Base-by-base conservation (phyloP, 1,140 invertebrate genomes). In the Heliconius hermathena region DNA sequence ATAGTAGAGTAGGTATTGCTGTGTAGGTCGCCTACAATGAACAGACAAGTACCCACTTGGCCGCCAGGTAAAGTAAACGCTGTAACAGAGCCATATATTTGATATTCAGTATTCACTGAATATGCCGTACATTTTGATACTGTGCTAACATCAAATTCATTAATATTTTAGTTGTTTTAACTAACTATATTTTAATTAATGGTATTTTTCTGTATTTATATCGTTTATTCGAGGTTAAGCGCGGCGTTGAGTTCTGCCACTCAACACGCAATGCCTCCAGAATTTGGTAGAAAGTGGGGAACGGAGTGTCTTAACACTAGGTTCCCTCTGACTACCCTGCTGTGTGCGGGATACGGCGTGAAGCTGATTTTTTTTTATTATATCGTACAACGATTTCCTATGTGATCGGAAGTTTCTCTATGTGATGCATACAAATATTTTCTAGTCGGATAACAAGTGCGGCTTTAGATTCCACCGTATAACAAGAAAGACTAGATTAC, bases 51-150 rank as follows among this genome's bases (percentile, higher is more conserved):
- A 78, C 83, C 76, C 82, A 84, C 82, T 84, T 82, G 78, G 54
- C 79, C 81, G 77, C 75, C 79, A 81, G 82, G 72, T 57, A 83
- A 82, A 82, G 82, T 83, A 85, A 85, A 85, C 81, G 82, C 79
- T 84, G 77, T 81, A 82, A 77, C 72, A 33, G 82, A 75, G 76
- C 74, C 66, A 76, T 81, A 77, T 81, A 73, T 81, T 76, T 77
- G 70, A 83, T 81, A 77, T 77, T 78, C 79, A 52, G 81, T 83
- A 77, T 76, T 78, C 79, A 22, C 49, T 81, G 71, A 75, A 76
- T 74, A 73, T 29, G 77, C 46, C 18, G 73, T 77, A 66, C 66
- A 79, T 71, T 78, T 78, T 80, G 54, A 80, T 81, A 78, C 73
- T 33, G 57, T 73, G 26, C 60, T 66, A 66, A 66, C n/a, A 60